Conservation (phyloP, 2,888 invertebrate genomes). For the Papilio gigon region DNA sequence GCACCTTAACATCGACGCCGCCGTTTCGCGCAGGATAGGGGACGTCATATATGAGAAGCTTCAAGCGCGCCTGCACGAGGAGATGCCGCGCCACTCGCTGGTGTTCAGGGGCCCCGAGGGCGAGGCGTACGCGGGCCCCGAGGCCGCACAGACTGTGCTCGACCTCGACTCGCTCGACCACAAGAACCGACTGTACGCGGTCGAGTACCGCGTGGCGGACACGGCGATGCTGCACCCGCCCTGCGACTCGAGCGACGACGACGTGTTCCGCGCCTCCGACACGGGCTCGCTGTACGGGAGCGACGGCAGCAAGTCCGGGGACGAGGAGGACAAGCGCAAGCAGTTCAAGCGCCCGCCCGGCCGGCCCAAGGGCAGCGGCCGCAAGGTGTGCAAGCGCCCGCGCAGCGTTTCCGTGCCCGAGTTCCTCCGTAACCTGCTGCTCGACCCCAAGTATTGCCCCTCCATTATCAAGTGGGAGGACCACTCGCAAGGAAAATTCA, state of each 20-base stretch:
- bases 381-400: conserved; percentile 73
- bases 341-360: conserved; percentile 80
- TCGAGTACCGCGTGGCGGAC: conserved; percentile 70
- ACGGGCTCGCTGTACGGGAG: conserved; percentile 74
- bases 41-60: conserved; percentile 69
- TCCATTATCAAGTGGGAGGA: conserved; percentile 94
- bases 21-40: conserved; percentile 61
- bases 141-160: conserved; percentile 63
- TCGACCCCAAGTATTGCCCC: conserved; percentile 89
- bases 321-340: conserved; percentile 76
- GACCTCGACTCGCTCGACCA: conserved; percentile 70
- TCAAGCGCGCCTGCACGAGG: conserved; percentile 66
- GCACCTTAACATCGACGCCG: conserved; percentile 63
- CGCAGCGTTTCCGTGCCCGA: conserved; percentile 87
- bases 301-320: conserved; percentile 73
- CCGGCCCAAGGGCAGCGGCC: conserved; percentile 79
- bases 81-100: conserved; percentile 61
- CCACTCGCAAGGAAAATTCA: conserved; percentile 90
- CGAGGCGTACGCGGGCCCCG: conserved; percentile 63
- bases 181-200: conserved; percentile 61
- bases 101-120: conserved; percentile 68
- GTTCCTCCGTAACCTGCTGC: conserved; percentile 91
- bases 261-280: conserved; percentile 66
- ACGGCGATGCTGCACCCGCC: conserved; percentile 55
- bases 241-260: conserved; percentile 76